Evolutionary conservation across 2,113 vertebrate genomes (phyloP).

Genomic region (Dromaius novaehollandiae): DNA sequence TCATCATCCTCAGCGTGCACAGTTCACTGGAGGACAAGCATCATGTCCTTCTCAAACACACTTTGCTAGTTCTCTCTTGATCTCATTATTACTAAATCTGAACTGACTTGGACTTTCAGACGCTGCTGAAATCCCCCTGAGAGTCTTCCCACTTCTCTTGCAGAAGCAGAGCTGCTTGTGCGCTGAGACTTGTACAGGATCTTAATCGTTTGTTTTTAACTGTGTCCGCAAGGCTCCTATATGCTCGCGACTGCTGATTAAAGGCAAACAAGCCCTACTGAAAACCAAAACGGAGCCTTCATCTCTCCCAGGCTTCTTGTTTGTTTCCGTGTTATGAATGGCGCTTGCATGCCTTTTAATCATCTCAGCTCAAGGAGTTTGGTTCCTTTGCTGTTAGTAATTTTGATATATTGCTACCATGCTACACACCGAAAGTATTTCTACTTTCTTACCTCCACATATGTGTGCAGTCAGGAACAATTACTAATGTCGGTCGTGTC

Average conservation of each 20-base stretch:
- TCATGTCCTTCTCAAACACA: not conserved
- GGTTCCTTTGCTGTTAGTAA: conserved; percentile 19
- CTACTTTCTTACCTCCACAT: conserved; percentile 52
- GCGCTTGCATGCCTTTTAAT: not conserved
- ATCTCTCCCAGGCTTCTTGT: not conserved
- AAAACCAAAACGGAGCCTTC: not conserved
- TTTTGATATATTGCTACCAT: conserved; percentile 57
- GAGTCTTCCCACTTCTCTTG: not conserved
- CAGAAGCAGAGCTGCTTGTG: not conserved
- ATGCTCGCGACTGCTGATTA: not conserved
- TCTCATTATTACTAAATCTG: not conserved
- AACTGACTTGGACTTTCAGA: not conserved
- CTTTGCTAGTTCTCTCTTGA: not conserved
- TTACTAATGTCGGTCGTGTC: conserved; percentile 54
- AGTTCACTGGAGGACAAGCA: not conserved
- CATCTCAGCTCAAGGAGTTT: not conserved
- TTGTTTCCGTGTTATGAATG: not conserved
- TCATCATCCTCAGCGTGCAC: not conserved
- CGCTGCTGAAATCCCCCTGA: not conserved
- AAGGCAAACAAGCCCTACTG: not conserved
- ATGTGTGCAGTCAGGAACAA: conserved; percentile 59
- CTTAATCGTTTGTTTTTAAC: not conserved
- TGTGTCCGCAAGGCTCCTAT: not conserved
- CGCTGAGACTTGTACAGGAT: not conserved
- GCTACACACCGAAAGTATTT: conserved; percentile 22